Base-by-base conservation (phyloP, 92 coral and sea anemone species). In the Parazoanthus darwini region DNA sequence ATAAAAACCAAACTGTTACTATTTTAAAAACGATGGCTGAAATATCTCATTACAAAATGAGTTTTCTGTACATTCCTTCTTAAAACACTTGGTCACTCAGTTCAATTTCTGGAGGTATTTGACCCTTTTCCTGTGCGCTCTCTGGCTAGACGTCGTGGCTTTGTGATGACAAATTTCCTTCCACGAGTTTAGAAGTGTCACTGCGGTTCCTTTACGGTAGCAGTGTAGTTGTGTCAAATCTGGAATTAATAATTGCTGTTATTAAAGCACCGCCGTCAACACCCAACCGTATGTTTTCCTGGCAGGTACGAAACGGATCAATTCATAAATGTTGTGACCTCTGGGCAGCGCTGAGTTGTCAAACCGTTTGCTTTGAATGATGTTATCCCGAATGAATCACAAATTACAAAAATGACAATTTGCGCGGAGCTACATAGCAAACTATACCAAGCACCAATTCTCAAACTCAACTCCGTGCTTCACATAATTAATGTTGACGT, bases 191-290 rank as follows among this genome's bases (percentile, higher is more conserved):
- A 84, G 25, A 72, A 84, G 67, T 68, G 66, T 42, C 79, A 71
- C 81, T 46, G 88, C 93, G 93, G 92, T 81, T 46, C 72, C 92
- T 91, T 89, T 91, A 56, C 80, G 79, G 85, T 91, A 77, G 89
- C 25, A 85, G 81, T 29, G 74, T 29, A 18, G 85, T 66, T 43
- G 82, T 71, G 37, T 29, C 84, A 85, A 91, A 91, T 89, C 87
- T 89, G 91, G 87, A 78, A 48, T 46, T 89, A 90, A 91, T 91
- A 81, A 74, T 46, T 84, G 59, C 66, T 70, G 79, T 71, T 48
- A 71, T 71, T 84, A 84, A 71, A 33, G 48, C 43, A 70, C 87
- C 87, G 87, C 79, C 79, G 87, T 84, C 87, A 20, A 50, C 65
- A 50, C 78, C 65, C 35, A 10, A 6, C 44, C 23, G 48, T 56